Evolutionary conservation across 2,797 vertebrate genomes (phyloP), one percentile per base, ranked within the genome.

Genomic region (Acanthopagrus latus): DNA sequence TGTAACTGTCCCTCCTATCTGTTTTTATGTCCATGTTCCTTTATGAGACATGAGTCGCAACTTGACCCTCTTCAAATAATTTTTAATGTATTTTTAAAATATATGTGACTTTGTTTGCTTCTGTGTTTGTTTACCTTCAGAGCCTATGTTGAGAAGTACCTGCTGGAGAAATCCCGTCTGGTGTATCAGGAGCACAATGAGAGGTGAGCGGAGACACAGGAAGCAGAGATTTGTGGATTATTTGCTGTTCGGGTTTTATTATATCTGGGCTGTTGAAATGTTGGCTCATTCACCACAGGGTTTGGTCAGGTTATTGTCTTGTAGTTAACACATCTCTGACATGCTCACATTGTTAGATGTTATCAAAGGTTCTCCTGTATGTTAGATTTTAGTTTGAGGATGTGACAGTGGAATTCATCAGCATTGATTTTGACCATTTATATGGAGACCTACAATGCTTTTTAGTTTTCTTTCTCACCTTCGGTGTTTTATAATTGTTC

Each of bases 171-270:
- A 87, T 98, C 97, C 0, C 96, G 97, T 38, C 95, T 98, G 27
- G 97, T 97, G 78, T 97, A 97, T 91, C 97, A 98, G 93, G 97
- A 98, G 87, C 97, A 97, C 93, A 97, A 97, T 29, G 97, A 98
- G 89, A 91, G 97, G 97, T 97, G 91, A 84, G 91, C 3, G 11
- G 21, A 58, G 12, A 27, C n/a, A 23, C 52, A 14, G 46, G 17
- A 1, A 46, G 51, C 21, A 12, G 51, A 17, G 43, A 33, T 18
- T 7, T 43, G 29, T 44, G 10, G 48, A 51, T 21, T 14, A 54
- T 56, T 0, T 33, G 4, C 12, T 33, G 10, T 20, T 0, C 67
- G 13, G 1, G 20, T 20, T 20, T 23, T 33, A 3, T 29, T 57
- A 50, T 38, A 38, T 38, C 41, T 10, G 59, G 20, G 8, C 4